A percentile compares a stretch with the other conserved stretches of the same genome.
phyloP scores from a whole-genome alignment of 1,140 invertebrate genomes.

The Eriocheir sinensis region DNA sequence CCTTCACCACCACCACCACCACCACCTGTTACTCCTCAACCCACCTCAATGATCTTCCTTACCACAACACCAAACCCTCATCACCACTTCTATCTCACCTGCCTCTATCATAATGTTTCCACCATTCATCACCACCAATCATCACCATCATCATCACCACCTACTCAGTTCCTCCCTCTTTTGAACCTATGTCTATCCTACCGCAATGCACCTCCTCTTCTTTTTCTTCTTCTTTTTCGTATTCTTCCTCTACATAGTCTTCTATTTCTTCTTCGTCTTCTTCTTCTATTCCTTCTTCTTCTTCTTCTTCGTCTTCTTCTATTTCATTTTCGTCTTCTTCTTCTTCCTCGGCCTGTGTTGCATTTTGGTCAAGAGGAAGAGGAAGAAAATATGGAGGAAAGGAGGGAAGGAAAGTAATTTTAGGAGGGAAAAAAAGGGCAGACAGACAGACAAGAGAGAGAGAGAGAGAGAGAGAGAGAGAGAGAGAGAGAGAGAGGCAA shows the following conservation, averaged over 20 bases:
- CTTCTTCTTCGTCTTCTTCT: not conserved
- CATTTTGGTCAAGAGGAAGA: not conserved
- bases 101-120: no score
- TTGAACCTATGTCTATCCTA: no score
- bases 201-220: no score
- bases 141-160: no score
- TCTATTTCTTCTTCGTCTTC: not conserved
- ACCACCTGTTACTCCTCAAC: no score
- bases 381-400: not conserved
- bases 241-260: no score
- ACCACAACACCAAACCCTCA: not conserved
- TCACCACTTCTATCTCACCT: no score
- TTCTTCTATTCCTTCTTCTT: not conserved
- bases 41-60: not conserved
- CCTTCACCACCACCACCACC: no score
- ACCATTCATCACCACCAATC: no score
- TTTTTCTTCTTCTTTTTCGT: no score
- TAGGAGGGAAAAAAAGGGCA: slow-evolving; percentile 17
- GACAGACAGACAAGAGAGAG: slow-evolving; percentile 29
- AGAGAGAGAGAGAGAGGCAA: not conserved
- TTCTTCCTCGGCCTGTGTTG: not conserved
- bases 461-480: slow-evolving; percentile 36
- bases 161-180: no score
- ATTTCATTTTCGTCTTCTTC: not conserved
- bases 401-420: not conserved